These are phyloP conservation scores for Psettodes erumei DNA, from an alignment of 2,113 vertebrate genomes.

Conservation along the genomic window DNA sequence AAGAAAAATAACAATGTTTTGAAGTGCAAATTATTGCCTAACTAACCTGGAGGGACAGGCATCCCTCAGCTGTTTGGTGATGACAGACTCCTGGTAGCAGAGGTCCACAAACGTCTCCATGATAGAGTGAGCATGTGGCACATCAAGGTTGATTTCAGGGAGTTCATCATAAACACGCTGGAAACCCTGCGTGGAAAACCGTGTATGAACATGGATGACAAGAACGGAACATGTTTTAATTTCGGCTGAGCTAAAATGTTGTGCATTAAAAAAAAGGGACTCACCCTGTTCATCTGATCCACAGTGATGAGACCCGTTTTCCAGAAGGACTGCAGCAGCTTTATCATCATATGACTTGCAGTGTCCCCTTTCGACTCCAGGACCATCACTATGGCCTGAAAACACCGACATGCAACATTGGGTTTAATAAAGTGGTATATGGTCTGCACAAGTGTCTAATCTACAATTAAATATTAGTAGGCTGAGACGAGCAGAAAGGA, in stretches of 20 bases:
- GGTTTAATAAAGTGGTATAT: neutral
- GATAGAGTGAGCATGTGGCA: constrained; percentile 85
- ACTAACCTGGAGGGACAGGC: constrained; percentile 86
- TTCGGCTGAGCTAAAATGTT: too few species aligned
- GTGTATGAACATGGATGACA: neutral
- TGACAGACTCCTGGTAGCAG: constrained; percentile 85
- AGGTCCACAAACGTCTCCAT: constrained; percentile 89
- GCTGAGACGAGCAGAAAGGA: neutral
- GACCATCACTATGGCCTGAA: constrained; percentile 87
- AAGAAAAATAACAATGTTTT: neutral
- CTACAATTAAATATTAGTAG: neutral
- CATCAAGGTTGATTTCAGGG: constrained; percentile 87
- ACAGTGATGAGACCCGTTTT: constrained; percentile 88
- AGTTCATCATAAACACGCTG: constrained; percentile 87
- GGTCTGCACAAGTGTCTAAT: neutral
- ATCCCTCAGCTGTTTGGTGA: constrained; percentile 88
- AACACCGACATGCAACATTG: neutral
- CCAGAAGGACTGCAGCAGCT: constrained; percentile 88
- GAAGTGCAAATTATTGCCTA: neutral
- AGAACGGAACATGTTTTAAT: too few species aligned
- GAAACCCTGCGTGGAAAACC: constrained; percentile 82
- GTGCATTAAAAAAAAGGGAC: too few species aligned
- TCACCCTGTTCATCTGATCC: constrained; percentile 92
- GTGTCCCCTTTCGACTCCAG: constrained; percentile 86
- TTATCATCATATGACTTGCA: constrained; percentile 85